Base-by-base conservation (phyloP, 64 coral and sea anemone species). In the Orbicella faveolata region DNA sequence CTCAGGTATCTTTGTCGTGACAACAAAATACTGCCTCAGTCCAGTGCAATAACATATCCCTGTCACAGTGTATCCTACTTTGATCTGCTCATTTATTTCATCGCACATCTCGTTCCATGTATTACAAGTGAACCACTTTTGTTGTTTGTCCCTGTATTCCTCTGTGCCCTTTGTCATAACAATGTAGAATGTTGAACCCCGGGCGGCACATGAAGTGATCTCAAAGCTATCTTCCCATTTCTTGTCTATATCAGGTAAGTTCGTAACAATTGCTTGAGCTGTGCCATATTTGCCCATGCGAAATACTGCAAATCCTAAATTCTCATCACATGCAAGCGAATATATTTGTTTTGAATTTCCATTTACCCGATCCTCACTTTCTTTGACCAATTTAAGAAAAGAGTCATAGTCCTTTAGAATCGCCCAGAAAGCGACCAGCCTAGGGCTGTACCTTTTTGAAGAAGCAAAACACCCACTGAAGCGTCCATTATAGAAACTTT, bases 11-110 rank as follows among this genome's bases (percentile, higher is more conserved):
- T 83, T 33, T 34, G 80, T 64, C 80, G 39, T 64, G 6, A 83
- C 80, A 63, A 83, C 80, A 65, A 83, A 83, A 65, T 65, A 64
- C 59, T 65, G 30, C 15, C 21, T 13, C 57, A 65, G 57, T 17
- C 61, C 80, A 65, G 34, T 12, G 20, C 61, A 83, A 59, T 64
- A 81, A 19, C 79, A 81, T 61, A 81, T 65, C 39, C 80, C 80
- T 36, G 80, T 64, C 34, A 83, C 39, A 15, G 1, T 15, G 17
- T 65, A 21, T 21, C 80, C 80, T 19, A 3, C 25, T 2, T 65
- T 34, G 26, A 23, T 37, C 34, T 25, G 3, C 7, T 83, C 11
- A 15, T 21, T 5, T 62, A 64, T 83, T 39, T 21, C 33, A 19
- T 5, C 39, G 6, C 15, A 3, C 37, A 21, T 36, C 5, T 83